Percentiles rank a stretch among this genome's conserved stretches.
Evolutionary conservation across 1,140 invertebrate genomes (phyloP).

Genomic region (Trinorchestia longiramus): DNA sequence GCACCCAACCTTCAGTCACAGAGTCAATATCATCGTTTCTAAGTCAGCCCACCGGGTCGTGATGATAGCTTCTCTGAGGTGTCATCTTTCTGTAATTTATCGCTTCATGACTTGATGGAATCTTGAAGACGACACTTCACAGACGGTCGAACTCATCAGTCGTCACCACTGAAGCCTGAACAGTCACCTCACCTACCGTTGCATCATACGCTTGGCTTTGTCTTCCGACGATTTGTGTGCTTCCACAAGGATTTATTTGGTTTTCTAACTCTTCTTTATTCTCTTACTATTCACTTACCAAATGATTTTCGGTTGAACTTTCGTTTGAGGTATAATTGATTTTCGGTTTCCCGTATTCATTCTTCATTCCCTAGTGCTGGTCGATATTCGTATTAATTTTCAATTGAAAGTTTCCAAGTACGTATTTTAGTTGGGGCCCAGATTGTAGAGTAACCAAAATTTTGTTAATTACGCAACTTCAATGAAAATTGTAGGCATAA

Average conservation of each 20-base stretch:
- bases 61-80: neutral
- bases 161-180: neutral
- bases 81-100: neutral
- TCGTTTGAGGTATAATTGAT: neutral
- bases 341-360: neutral
- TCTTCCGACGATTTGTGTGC: neutral
- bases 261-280: neutral
- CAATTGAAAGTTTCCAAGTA: neutral
- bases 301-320: neutral
- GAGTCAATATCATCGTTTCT: neutral
- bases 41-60: neutral
- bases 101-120: neutral
- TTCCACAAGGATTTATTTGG: neutral
- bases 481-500: neutral
- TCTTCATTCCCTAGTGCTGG: neutral
- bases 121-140: neutral
- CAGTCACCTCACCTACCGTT: neutral
- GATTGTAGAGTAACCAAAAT: neutral
- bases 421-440: neutral
- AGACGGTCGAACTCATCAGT: neutral
- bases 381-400: neutral
- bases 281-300: neutral
- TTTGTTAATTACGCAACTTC: neutral
- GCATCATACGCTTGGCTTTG: neutral
- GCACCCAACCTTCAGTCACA: neutral